Evolutionary conservation across 2,113 vertebrate species (phyloP).

Genomic region (Dissostichus mawsoni): DNA sequence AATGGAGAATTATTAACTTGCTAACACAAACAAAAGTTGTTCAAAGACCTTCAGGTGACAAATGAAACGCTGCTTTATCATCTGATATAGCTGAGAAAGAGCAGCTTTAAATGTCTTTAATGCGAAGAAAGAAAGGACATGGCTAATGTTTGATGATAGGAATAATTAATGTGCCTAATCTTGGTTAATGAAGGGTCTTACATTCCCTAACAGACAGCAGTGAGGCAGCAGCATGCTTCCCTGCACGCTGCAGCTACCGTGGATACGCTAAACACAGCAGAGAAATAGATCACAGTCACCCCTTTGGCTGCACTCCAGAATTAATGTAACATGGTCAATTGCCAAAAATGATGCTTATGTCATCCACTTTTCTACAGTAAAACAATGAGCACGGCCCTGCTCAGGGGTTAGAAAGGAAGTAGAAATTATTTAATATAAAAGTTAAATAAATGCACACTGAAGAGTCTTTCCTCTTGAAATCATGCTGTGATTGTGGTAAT

Average conservation of each 20-base stretch:
- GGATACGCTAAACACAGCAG: constrained; percentile 74
- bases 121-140: constrained; percentile 19
- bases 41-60: background rate
- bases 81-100: background rate
- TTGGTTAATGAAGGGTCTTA: constrained; percentile 36
- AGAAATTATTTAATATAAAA: constrained; percentile 41
- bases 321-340: constrained; percentile 69
- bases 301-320: constrained; percentile 68
- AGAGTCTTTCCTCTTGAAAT: background rate
- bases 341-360: constrained; percentile 73
- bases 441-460: background rate
- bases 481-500: constrained; percentile 17
- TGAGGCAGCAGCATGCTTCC: constrained; percentile 51
- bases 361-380: constrained; percentile 69
- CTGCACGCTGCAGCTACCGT: constrained; percentile 54
- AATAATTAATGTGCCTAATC: constrained; percentile 58
- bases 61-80: constrained; percentile 1
- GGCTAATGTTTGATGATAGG: constrained; percentile 23
- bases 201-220: constrained; percentile 36
- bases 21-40: constrained; percentile 22
- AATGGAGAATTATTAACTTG: constrained; percentile 49
- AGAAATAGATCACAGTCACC: constrained; percentile 69
- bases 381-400: constrained; percentile 34
- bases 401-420: constrained; percentile 6
- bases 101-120: constrained; percentile 19